Evolutionary conservation across 2,888 invertebrate genomes (phyloP).

Genomic region (Magallana nippona): DNA sequence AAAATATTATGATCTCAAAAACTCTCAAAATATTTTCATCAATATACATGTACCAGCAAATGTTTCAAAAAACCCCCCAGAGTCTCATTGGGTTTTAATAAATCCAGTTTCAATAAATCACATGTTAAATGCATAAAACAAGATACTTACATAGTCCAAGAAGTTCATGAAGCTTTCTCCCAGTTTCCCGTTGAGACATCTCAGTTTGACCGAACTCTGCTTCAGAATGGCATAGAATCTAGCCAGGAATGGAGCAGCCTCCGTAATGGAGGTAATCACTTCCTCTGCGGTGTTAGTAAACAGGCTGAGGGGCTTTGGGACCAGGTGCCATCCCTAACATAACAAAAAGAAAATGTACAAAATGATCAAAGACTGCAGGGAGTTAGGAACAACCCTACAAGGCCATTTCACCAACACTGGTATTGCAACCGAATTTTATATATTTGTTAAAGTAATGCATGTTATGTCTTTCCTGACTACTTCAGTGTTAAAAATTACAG

Average conservation of each 20-base stretch:
- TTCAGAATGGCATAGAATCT: slow-evolving; percentile 68
- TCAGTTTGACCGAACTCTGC: slow-evolving; percentile 70
- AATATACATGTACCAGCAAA: no score
- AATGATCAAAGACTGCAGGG: not conserved
- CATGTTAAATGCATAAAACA: not conserved
- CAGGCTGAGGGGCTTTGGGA: slow-evolving; percentile 62
- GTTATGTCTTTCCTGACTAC: no score
- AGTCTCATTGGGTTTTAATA: no score
- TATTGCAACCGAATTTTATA: no score
- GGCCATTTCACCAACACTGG: no score
- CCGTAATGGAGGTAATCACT: slow-evolving; percentile 59
- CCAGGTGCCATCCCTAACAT: slow-evolving; percentile 72
- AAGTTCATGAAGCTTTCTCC: slow-evolving; percentile 66
- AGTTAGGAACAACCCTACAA: not conserved
- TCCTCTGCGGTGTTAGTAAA: slow-evolving; percentile 63
- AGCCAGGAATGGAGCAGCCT: slow-evolving; percentile 68
- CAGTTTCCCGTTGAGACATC: slow-evolving; percentile 62
- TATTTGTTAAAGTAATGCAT: no score
- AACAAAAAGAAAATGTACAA: slow-evolving; percentile 8
- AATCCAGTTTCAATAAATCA: not conserved
- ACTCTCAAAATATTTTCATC: no score
- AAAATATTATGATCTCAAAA: no score
- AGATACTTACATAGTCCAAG: slow-evolving; percentile 60
- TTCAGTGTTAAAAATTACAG: no score
- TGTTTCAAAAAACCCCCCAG: no score